phyloP scores from a whole-genome alignment of 2,797 vertebrate species.

The Tapera naevia region DNA sequence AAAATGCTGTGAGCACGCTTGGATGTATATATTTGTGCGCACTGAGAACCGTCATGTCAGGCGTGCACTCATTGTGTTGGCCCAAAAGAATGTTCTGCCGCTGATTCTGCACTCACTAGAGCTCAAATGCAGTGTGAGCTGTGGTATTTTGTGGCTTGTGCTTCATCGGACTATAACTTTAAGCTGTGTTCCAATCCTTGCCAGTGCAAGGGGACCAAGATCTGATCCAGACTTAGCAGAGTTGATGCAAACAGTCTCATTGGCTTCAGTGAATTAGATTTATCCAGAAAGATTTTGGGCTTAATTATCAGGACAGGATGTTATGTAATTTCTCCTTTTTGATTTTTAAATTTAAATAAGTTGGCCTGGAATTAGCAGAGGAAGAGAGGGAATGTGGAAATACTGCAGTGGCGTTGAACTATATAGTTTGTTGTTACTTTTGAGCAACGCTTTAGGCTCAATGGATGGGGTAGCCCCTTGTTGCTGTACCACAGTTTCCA shows the following conservation, averaged over 20 bases:
- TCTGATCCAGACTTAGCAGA: neutral
- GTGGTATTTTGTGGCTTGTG: conserved; percentile 39
- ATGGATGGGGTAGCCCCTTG: neutral
- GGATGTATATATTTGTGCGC: neutral
- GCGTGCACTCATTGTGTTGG: neutral
- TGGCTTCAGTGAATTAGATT: neutral
- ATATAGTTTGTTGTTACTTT: neutral
- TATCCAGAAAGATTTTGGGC: neutral
- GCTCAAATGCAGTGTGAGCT: neutral
- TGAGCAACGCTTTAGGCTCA: neutral
- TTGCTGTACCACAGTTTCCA: neutral
- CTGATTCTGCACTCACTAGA: neutral
- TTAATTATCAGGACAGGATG: neutral
- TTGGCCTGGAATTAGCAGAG: neutral
- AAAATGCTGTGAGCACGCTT: neutral
- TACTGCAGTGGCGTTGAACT: neutral
- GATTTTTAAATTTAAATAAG: neutral
- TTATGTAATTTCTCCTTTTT: conserved; percentile 15
- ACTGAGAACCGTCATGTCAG: neutral
- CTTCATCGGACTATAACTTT: neutral
- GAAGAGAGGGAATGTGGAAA: neutral
- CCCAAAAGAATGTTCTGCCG: conserved; percentile 20
- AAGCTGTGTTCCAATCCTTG: neutral
- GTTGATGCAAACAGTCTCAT: neutral
- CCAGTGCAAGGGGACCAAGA: neutral